Base-by-base conservation (phyloP, 2,797 vertebrate species). In the Protonibea diacanthus region DNA sequence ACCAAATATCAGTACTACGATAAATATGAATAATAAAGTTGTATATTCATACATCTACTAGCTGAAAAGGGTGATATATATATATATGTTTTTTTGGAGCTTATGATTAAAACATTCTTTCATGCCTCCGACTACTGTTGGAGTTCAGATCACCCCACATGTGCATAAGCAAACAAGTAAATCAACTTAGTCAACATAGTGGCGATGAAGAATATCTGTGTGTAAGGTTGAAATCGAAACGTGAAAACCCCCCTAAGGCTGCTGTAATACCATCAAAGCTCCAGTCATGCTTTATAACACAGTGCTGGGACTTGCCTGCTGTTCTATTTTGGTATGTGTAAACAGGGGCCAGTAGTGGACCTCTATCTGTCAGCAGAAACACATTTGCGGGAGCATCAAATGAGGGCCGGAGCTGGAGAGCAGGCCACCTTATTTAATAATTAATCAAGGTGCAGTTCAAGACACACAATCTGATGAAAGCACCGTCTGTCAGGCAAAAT, bases 361-460 rank as follows among this genome's bases (percentile, higher is more conserved):
- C 74, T 93, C 88, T 93, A 80, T 95, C 96, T 95, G 95, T 96
- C 96, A 96, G 93, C 94, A 94, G 82, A 87, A 93, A 86, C 92
- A 93, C 93, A 95, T 96, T 95, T 96, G 91, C 83, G 74, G 57
- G 93, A 93, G 93, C 93, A 92, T 96, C 93, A 95, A 92, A 95
- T 94, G 86, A 82, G 88, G 81, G 91, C 92, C 93, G 86, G 91
- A 92, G 93, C 94, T 94, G 91, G 93, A 73, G 94, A 92, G 93
- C 90, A 80, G 75, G 89, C 91, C 92, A 86, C 93, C 93, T 76
- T 92, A 93, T 95, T 96, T 95, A 96, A 96, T 96, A 95, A 96
- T 97, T 96, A 97, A 97, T 96, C 94, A 94, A 95, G 93, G 93
- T 92, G 91, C 90, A 95, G 95, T 96, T 96, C 94, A 96, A 94